A percentile compares a stretch with the other conserved stretches of the same genome.
Evolutionary conservation across 2,797 vertebrate species (phyloP).

Genomic region (Poeciliopsis gracilis): DNA sequence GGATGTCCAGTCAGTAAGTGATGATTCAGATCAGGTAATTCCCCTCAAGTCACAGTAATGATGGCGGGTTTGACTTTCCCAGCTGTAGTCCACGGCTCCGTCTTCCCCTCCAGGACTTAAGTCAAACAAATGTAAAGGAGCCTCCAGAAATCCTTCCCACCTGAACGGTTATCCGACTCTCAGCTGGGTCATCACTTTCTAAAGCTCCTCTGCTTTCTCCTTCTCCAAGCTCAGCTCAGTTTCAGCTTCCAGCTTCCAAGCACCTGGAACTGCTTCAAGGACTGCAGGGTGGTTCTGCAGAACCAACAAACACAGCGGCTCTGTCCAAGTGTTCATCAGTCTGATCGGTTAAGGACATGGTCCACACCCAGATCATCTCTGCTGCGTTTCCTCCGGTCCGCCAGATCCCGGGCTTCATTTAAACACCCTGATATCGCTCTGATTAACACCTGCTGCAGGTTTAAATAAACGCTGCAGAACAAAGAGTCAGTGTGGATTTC

Average conservation of each 20-base stretch:
- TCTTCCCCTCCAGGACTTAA: constrained; percentile 7
- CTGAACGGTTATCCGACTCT: constrained; percentile 40
- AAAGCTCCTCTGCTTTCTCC: constrained; percentile 47
- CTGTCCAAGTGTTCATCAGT: constrained; percentile 64
- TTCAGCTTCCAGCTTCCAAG: constrained; percentile 52
- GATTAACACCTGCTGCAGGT: neutral
- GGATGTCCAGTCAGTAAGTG: neutral
- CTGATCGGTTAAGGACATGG: constrained; percentile 60
- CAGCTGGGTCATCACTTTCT: constrained; percentile 68
- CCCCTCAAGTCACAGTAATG: neutral
- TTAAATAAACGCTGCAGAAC: neutral
- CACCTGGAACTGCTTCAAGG: constrained; percentile 69
- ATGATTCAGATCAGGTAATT: neutral
- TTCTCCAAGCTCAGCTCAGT: constrained; percentile 37
- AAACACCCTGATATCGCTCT: neutral
- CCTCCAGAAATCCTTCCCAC: constrained; percentile 34
- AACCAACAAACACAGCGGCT: constrained; percentile 65
- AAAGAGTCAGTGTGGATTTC: neutral
- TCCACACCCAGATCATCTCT: constrained; percentile 45
- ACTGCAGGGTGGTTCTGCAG: constrained; percentile 66
- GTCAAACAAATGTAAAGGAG: constrained; percentile 21
- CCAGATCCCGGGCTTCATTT: neutral
- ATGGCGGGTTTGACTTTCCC: neutral
- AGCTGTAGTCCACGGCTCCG: neutral
- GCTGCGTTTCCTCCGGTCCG: neutral